Evolutionary conservation across 2,888 invertebrate genomes (phyloP).

Genomic region (Lamellibrachia columna): DNA sequence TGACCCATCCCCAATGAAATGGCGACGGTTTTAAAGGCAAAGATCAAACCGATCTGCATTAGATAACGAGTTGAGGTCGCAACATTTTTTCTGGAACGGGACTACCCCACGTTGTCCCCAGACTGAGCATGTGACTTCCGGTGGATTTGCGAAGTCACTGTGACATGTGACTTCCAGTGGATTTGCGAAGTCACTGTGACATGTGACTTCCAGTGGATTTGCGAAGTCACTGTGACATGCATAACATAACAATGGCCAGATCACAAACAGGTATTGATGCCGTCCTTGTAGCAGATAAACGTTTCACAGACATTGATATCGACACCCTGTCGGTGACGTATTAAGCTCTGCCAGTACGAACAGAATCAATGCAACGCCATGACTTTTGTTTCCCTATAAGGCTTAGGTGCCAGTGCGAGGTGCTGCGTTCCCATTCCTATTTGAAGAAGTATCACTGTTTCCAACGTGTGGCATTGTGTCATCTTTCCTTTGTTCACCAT

Average conservation of each 20-base stretch:
- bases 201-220: not conserved
- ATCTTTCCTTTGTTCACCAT: too few species aligned
- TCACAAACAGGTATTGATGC: not conserved
- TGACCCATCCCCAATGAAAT: not conserved
- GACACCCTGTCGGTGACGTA: too few species aligned
- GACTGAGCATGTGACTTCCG: not conserved
- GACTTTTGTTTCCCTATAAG: too few species aligned
- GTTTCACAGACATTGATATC: too few species aligned
- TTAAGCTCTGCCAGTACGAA: too few species aligned
- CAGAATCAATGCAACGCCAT: too few species aligned
- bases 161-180: not conserved
- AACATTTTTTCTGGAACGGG: not conserved
- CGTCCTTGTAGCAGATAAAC: too few species aligned
- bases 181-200: not conserved
- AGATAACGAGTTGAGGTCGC: not conserved
- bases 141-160: not conserved
- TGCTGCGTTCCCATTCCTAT: too few species aligned
- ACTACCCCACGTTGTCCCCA: not conserved
- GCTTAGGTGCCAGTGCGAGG: too few species aligned
- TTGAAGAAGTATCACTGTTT: too few species aligned
- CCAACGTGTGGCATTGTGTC: too few species aligned
- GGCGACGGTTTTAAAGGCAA: not conserved
- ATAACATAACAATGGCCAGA: not conserved
- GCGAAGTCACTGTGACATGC: not conserved
- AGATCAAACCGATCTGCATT: not conserved